Percentiles rank a stretch among this genome's conserved stretches.
These are phyloP conservation scores for Danionella cerebrum DNA, from an alignment of 2,113 vertebrate genomes.

Conservation along the genomic window DNA sequence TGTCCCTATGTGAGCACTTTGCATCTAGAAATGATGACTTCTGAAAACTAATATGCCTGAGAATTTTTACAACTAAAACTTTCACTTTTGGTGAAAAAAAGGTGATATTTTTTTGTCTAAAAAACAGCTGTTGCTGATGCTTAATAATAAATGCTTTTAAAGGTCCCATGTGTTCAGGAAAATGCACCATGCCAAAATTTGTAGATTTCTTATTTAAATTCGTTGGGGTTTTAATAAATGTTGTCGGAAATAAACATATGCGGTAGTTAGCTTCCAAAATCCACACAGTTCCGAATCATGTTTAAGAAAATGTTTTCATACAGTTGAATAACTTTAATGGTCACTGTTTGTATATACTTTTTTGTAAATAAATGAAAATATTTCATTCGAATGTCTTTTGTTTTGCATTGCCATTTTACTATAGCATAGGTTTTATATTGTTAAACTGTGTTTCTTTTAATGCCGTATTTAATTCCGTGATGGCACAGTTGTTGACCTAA, in stretches of 20 bases:
- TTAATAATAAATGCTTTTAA: neutral
- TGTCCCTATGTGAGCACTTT: neutral
- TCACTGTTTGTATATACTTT: neutral
- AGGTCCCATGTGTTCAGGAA: neutral
- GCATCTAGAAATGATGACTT: neutral
- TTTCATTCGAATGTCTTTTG: neutral
- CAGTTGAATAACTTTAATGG: neutral
- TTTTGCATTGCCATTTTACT: neutral
- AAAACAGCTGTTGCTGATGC: neutral
- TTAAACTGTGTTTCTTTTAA: neutral
- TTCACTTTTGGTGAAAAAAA: neutral
- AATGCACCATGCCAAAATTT: slow-evolving; percentile 7
- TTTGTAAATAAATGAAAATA: slow-evolving; percentile 18
- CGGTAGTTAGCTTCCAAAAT: neutral
- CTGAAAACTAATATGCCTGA: neutral
- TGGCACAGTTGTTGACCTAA: neutral
- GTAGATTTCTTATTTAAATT: neutral
- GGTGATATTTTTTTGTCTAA: neutral
- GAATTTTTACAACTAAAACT: neutral
- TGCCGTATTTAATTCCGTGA: neutral
- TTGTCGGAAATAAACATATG: too few species aligned
- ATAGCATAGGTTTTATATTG: neutral
- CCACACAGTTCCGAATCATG: neutral
- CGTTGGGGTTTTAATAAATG: too few species aligned
- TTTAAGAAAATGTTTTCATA: neutral